These are phyloP conservation scores for Hedychridium roseum DNA, from an alignment of 2,888 invertebrate species.

Conservation along the genomic window DNA sequence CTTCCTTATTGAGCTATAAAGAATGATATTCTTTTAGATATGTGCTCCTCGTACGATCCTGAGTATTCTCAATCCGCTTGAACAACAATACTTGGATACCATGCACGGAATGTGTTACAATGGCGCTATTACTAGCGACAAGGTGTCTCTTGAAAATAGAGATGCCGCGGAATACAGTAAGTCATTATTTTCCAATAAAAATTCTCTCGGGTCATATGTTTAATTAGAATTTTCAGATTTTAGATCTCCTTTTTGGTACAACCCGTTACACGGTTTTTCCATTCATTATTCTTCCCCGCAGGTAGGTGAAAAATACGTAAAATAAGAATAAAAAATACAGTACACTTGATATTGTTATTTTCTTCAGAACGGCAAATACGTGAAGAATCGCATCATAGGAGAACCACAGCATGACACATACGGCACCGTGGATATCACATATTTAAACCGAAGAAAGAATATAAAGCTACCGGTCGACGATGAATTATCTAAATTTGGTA, in stretches of 20 bases:
- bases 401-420: conserved; percentile 34
- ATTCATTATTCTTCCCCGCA: conserved; percentile 29
- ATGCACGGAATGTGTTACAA: conserved; percentile 52
- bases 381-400: conserved; percentile 35
- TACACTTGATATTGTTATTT: no score
- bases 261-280: conserved; percentile 49
- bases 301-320: conserved; percentile 17
- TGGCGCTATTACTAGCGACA: conserved; percentile 17
- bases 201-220: conserved; percentile 2
- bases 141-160: conserved; percentile 22
- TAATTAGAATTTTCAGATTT: conserved; percentile 47
- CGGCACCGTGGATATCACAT: conserved; percentile 32
- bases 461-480: conserved; percentile 23
- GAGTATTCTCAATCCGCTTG: conserved; percentile 18
- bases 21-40: conserved; percentile 29
- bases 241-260: conserved; percentile 30
- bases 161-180: conserved; percentile 28
- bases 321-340: neutral
- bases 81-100: conserved; percentile 17
- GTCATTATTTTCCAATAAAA: neutral
- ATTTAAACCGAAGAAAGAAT: neutral
- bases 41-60: conserved; percentile 47
- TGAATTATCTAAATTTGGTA: conserved; percentile 38
- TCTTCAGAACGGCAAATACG: no score
- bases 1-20: neutral